A percentile compares a stretch with the other conserved stretches of the same genome.
phyloP scores from a whole-genome alignment of 1,140 invertebrate genomes.

The Oscheius sp. region DNA sequence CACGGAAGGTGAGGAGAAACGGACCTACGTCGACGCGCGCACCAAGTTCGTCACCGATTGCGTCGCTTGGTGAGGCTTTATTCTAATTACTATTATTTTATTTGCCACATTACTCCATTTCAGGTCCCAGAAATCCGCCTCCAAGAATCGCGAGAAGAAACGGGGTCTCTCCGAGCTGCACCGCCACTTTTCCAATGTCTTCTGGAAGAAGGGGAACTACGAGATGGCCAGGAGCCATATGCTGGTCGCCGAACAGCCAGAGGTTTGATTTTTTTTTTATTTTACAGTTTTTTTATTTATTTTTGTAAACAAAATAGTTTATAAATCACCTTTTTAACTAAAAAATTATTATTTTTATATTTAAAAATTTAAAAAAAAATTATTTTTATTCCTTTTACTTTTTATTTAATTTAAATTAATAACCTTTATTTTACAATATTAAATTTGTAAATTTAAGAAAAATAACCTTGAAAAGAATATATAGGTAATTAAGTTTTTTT shows the following conservation, averaged over 20 bases:
- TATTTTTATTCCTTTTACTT: too few relatives aligned
- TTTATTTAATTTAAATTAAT: too few relatives aligned
- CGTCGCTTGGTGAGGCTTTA: not conserved
- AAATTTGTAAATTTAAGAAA: too few relatives aligned
- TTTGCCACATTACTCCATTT: not conserved
- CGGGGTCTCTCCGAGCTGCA: constrained; percentile 24
- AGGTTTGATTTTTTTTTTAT: not conserved
- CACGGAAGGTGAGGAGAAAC: not conserved
- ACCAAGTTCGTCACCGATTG: constrained; percentile 12
- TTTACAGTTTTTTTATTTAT: not conserved
- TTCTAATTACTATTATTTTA: not conserved
- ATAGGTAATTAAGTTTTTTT: too few relatives aligned
- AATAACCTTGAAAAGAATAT: too few relatives aligned
- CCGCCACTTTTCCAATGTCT: not conserved
- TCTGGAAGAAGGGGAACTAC: not conserved
- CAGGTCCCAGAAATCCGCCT: constrained; percentile 14
- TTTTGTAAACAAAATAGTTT: too few relatives aligned
- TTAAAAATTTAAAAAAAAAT: too few relatives aligned
- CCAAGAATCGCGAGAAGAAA: not conserved
- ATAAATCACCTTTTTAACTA: too few relatives aligned
- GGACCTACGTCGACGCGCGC: not conserved
- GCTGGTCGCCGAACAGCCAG: constrained; percentile 9
- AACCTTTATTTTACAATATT: too few relatives aligned
- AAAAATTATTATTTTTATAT: too few relatives aligned
- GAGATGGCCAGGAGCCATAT: not conserved